Conservation (phyloP, 1,140 invertebrate species). For the Dryas iulia region DNA sequence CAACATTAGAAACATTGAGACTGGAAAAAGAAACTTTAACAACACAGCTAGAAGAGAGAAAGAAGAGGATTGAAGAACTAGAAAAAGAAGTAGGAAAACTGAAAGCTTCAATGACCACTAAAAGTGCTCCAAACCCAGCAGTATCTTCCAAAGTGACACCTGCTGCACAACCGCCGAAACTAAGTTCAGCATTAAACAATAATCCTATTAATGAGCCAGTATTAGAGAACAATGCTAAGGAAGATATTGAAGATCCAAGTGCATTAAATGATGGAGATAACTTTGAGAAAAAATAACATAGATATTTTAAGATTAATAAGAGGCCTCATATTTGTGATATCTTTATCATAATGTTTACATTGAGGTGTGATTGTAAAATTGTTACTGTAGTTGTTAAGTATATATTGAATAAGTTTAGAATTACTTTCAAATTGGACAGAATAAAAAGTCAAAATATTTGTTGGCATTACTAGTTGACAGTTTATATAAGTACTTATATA, state of each 20-base stretch:
- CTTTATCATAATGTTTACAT: neutral
- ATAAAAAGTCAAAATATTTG: neutral
- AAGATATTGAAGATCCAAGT: constrained; percentile 70
- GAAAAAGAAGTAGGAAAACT: constrained; percentile 63
- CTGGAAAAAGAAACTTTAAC: constrained; percentile 65
- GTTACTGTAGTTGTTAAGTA: neutral
- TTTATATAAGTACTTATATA: no score
- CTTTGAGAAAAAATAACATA: constrained; percentile 53
- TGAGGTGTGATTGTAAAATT: constrained; percentile 1
- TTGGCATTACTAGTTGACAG: no score
- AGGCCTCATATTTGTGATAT: constrained; percentile 22
- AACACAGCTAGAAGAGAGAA: constrained; percentile 56
- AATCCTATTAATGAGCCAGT: constrained; percentile 65
- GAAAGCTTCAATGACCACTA: constrained; percentile 60
- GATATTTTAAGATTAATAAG: constrained; percentile 13
- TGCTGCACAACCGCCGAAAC: constrained; percentile 62
- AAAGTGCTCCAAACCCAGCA: constrained; percentile 54
- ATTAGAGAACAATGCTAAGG: constrained; percentile 70
- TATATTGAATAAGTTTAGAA: neutral
- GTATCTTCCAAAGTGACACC: constrained; percentile 62
- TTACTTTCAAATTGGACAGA: no score
- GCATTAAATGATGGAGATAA: constrained; percentile 64
- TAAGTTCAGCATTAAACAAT: constrained; percentile 61
- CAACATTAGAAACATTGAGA: constrained; percentile 63
- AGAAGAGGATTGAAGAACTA: constrained; percentile 61